Evolutionary conservation across 2,888 invertebrate species (phyloP), one percentile per base, ranked within the genome.

Genomic region (Lasius platythorax): DNA sequence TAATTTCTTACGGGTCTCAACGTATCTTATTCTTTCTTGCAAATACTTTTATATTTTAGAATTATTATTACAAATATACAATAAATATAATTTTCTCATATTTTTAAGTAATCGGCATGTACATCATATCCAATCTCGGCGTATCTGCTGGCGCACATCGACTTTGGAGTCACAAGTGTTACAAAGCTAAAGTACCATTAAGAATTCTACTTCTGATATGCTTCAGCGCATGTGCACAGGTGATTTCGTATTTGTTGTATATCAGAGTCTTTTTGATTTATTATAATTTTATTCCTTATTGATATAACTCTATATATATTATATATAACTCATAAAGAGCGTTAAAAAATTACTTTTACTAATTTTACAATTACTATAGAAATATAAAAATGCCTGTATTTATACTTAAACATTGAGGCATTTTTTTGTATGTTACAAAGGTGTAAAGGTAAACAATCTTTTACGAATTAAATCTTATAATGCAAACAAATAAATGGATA

Each of bases 121-220:
- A 73, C 3, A 0, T 76, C 4, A 37, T 76, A 18, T 96, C 96
- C 30, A 97, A 96, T 18, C 97, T 97, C 88, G 96, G 97, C 12
- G 96, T 97, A 15, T 97, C 97, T 0, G 97, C 95, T 0, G 97
- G 97, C 12, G 97, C 95, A 0, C 97, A 97, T 93, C 95, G 97
- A 58, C 95, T 96, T 82, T 97, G 97, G 97, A 96, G 96, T 70
- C 97, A 97, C 93, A 96, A 96, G 87, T 96, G 97, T 0, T 97
- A 96, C 93, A 97, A 97, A 95, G 97, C 97, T 0, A 97, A 95
- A 1, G 18, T 95, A 85, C 96, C 97, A 0, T 93, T 97, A 5
- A 96, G 96, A 86, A 95, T 96, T 58, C 95, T 97, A 72, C 94
- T 97, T 18, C 95, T 96, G 86, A 87, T 96, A 18, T 96, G 96